phyloP scores from a whole-genome alignment of 1,140 invertebrate genomes.

The Heliconius nattereri region DNA sequence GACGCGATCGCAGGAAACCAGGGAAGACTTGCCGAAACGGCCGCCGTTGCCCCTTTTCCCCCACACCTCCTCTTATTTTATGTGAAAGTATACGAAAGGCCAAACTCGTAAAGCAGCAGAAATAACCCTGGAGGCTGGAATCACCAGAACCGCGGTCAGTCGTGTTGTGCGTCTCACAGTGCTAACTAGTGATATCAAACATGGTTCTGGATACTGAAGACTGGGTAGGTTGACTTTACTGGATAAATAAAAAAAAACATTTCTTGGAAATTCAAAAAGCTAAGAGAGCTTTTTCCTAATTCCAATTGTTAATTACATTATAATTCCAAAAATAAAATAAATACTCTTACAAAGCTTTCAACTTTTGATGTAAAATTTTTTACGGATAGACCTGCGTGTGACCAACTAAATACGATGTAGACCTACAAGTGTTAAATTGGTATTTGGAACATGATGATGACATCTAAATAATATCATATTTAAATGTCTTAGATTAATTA shows the following conservation, averaged over 20 bases:
- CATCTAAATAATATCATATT: not conserved
- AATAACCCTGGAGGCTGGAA: constrained; percentile 80
- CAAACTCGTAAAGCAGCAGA: constrained; percentile 70
- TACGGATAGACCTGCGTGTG: too few relatives aligned
- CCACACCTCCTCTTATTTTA: constrained; percentile 58
- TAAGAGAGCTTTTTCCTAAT: not conserved
- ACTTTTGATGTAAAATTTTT: too few relatives aligned
- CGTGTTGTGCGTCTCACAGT: constrained; percentile 80
- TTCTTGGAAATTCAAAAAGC: not conserved
- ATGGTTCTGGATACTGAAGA: constrained; percentile 80
- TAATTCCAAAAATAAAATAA: too few relatives aligned
- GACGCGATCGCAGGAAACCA: constrained; percentile 62
- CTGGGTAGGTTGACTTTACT: constrained; percentile 68
- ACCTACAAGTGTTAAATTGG: too few relatives aligned
- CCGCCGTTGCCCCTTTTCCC: constrained; percentile 45
- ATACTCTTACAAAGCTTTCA: too few relatives aligned
- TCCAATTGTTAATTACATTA: not conserved
- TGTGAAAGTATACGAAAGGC: constrained; percentile 72
- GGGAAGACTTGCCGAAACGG: constrained; percentile 56
- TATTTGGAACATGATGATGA: not conserved
- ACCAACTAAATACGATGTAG: too few relatives aligned
- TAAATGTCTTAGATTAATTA: not conserved
- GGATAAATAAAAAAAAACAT: constrained; percentile 11
- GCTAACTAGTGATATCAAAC: constrained; percentile 77
- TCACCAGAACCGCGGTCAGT: constrained; percentile 66